These are phyloP conservation scores for Zaprionus nigranus DNA, from an alignment of 1,140 invertebrate genomes.

Conservation along the genomic window DNA sequence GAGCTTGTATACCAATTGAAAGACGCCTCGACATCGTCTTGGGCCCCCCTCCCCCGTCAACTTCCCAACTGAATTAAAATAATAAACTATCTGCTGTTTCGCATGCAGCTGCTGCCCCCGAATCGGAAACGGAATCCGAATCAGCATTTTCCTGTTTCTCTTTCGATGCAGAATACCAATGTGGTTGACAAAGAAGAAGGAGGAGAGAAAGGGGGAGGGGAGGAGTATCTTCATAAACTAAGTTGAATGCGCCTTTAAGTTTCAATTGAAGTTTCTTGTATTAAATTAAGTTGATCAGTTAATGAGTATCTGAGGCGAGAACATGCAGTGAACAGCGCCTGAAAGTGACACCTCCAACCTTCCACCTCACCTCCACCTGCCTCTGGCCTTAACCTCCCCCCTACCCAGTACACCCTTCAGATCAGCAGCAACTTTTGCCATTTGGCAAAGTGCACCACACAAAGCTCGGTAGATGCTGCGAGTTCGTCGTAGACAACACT, in stretches of 20 bases:
- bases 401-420: slow-evolving; percentile 7
- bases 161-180: slow-evolving; percentile 19
- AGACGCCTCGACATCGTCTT: slow-evolving; percentile 47
- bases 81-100: slow-evolving; percentile 48
- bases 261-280: neutral
- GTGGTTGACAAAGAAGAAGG: neutral
- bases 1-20: slow-evolving; percentile 66
- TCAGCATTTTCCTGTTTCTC: slow-evolving; percentile 36
- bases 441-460: slow-evolving; percentile 70
- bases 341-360: neutral
- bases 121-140: slow-evolving; percentile 31
- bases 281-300: slow-evolving; percentile 9
- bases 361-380: neutral
- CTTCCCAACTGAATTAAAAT: slow-evolving; percentile 73
- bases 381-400: too few relatives aligned
- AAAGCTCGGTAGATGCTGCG: slow-evolving; percentile 71
- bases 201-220: neutral
- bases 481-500: slow-evolving; percentile 57
- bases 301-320: neutral
- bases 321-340: neutral
- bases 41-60: slow-evolving; percentile 52
- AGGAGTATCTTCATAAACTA: neutral
- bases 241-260: neutral
- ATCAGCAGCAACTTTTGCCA: slow-evolving; percentile 58
- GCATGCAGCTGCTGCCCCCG: slow-evolving; percentile 56